Conservation (phyloP, 2,888 invertebrate species). For the Rhorus exstirpatorius region DNA sequence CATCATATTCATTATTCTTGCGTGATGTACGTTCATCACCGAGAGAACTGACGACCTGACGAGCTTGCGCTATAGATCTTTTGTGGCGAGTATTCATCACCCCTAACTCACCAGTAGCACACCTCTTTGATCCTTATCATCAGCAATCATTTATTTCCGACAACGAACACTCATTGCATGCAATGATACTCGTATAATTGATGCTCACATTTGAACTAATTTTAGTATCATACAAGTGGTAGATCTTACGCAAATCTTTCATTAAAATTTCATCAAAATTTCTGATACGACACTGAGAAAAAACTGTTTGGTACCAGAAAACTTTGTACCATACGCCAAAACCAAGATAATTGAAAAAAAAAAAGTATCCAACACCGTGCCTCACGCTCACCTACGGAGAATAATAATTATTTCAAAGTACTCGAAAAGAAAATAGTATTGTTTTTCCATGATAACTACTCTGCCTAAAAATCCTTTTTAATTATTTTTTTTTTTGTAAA, state of each 20-base stretch:
- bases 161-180: slow-evolving; percentile 3
- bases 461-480: not conserved
- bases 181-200: slow-evolving; percentile 1
- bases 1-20: slow-evolving; percentile 63
- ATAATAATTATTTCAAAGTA: no score
- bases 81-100: slow-evolving; percentile 54
- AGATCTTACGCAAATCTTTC: not conserved
- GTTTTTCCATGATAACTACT: not conserved
- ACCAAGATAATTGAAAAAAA: no score
- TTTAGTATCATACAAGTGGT: not conserved
- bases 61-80: slow-evolving; percentile 38
- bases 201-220: not conserved
- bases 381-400: no score
- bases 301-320: no score
- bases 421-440: not conserved
- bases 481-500: no score
- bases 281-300: no score
- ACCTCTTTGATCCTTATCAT: slow-evolving; percentile 62
- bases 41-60: slow-evolving; percentile 57
- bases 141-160: not conserved
- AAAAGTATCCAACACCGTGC: no score
- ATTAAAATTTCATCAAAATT: not conserved
- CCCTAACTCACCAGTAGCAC: slow-evolving; percentile 41
- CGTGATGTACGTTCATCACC: slow-evolving; percentile 59
- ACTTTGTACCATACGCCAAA: no score